These are phyloP conservation scores for Hypotaenidia philippensis DNA, from an alignment of 2,797 vertebrate species.

Conservation along the genomic window DNA sequence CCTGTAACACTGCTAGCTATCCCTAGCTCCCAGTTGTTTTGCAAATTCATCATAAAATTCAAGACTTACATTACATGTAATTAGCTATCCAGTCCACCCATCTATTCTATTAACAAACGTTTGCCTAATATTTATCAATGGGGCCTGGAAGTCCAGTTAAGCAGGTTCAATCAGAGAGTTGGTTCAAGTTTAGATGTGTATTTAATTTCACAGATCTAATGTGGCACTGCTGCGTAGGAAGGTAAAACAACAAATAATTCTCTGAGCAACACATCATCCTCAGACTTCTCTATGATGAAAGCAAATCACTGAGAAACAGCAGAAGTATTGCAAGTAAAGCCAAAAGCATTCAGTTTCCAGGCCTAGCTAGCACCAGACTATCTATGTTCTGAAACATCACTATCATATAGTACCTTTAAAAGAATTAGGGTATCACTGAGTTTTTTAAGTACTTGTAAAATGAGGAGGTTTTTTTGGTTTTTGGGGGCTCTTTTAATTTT, in stretches of 20 bases:
- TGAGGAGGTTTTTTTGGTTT: too few species aligned
- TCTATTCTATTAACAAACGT: neutral
- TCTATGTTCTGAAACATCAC: neutral
- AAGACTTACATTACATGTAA: neutral
- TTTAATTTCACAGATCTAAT: neutral
- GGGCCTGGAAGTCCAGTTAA: neutral
- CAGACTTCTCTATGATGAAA: neutral
- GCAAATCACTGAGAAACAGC: neutral
- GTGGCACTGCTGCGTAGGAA: neutral
- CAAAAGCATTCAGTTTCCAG: neutral
- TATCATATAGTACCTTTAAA: neutral
- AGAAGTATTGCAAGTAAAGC: neutral
- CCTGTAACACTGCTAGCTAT: neutral
- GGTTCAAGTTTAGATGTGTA: neutral
- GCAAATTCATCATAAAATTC: constrained; percentile 45
- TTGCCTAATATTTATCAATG: neutral
- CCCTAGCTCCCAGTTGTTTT: constrained; percentile 25
- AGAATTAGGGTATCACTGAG: neutral
- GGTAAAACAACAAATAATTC: neutral
- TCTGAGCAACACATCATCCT: neutral
- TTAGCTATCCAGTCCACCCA: neutral
- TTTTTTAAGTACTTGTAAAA: neutral
- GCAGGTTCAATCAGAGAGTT: neutral
- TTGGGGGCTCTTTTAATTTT: neutral
- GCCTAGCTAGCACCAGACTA: neutral